Evolutionary conservation across 2,113 vertebrate genomes (phyloP).

Genomic region (Choloepus hoffmanni): DNA sequence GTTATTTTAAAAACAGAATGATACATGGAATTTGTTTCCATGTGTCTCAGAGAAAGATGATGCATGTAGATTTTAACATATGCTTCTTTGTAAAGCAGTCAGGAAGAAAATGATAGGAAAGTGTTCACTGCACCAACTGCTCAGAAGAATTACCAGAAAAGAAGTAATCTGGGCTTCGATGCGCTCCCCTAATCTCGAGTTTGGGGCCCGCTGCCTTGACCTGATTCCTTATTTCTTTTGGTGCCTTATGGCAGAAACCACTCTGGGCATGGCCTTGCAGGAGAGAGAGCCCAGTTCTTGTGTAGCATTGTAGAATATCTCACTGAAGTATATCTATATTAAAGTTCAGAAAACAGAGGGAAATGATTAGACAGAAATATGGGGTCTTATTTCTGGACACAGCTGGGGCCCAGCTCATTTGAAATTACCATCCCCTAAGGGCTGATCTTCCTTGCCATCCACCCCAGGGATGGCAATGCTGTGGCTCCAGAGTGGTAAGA

Average conservation of each 20-base stretch:
- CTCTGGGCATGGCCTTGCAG: not conserved
- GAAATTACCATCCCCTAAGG: not conserved
- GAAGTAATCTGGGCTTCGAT: not conserved
- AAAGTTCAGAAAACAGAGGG: constrained; percentile 30
- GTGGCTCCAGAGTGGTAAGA: not conserved
- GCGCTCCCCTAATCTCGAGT: not conserved
- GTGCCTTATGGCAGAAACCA: not conserved
- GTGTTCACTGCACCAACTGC: not conserved
- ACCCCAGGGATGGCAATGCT: not conserved
- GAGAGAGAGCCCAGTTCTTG: not conserved
- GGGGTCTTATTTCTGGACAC: not conserved
- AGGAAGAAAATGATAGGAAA: not conserved
- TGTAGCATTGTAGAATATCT: not conserved
- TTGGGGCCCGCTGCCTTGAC: not conserved
- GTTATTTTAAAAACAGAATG: constrained; percentile 26
- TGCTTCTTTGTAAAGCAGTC: not conserved
- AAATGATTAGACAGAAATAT: not conserved
- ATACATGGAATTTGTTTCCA: constrained; percentile 17
- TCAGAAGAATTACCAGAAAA: not conserved
- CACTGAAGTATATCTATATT: not conserved
- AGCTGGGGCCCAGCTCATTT: not conserved
- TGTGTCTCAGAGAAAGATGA: not conserved
- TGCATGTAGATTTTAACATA: not conserved
- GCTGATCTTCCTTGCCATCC: not conserved
- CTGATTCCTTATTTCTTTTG: not conserved